Conservation (phyloP, 2,888 invertebrate species). For the Chorisops tibialis region DNA sequence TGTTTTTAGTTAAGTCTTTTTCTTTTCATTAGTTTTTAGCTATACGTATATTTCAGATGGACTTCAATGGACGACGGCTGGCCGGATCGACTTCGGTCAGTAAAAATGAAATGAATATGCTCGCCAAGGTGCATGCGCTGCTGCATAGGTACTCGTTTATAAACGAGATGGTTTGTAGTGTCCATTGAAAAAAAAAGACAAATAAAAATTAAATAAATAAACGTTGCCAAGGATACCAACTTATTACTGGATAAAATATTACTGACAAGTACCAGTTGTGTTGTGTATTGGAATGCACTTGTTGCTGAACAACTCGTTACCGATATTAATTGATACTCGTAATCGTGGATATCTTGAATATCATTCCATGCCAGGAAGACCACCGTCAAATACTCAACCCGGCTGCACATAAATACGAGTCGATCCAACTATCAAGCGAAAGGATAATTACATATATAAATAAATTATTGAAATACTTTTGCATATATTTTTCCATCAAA, state of each 20-base stretch:
- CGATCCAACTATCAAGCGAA: conserved; percentile 6
- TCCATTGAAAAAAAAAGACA: no score
- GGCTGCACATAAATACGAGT: conserved; percentile 16
- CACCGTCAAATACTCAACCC: neutral
- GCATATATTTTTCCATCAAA: no score
- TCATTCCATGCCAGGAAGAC: conserved; percentile 1
- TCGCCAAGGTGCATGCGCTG: no score
- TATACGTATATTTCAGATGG: no score
- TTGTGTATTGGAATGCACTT: conserved; percentile 29
- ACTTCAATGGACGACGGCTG: no score
- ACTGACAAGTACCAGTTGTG: conserved; percentile 28
- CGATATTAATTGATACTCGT: conserved; percentile 24
- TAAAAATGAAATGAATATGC: no score
- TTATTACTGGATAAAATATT: conserved; percentile 29
- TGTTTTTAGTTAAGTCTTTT: neutral
- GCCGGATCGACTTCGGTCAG: no score
- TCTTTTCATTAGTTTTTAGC: neutral
- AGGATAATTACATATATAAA: conserved; percentile 22
- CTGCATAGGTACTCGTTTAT: no score
- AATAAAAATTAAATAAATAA: no score
- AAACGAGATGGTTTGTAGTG: no score
- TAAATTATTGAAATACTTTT: neutral
- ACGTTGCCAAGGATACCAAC: conserved; percentile 33
- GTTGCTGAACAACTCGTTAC: conserved; percentile 24
- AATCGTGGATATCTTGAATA: conserved; percentile 13